Evolutionary conservation across 1,140 invertebrate genomes (phyloP), one percentile per base, ranked within the genome.

Genomic region (Aphelenchoides fujianensis): DNA sequence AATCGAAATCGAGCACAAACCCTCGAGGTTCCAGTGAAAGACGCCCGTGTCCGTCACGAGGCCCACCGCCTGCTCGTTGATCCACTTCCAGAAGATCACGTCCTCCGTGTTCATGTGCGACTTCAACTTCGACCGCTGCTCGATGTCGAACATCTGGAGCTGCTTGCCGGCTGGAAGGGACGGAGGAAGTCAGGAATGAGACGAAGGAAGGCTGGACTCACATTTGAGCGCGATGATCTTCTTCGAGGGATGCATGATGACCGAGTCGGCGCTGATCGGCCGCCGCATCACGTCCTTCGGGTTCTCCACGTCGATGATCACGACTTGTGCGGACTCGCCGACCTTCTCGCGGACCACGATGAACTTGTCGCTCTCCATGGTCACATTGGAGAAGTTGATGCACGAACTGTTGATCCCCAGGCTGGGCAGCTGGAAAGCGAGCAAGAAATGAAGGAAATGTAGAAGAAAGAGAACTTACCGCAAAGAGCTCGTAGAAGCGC

Each of bases 351-450:
- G 89, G 64, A 99, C 93, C 87, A 97, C 98, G 85, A 99, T 99
- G 86, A 95, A 98, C n/a, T 98, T 98, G 87, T 99, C 97, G 67
- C 95, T 98, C 87, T 99, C 97, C 96, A 99, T 98, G 3, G 97
- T 99, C 80, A 99, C 91, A 70, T 93, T 96, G 86, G 94, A 95
- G 86, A 99, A 99, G 75, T 94, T 94, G 85, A 99, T 97, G 86
- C 95, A 97, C 48, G 92, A 91, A 74, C 92, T 91, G 87, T 96
- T 96, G 86, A 99, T 98, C 55, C 96, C 96, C 78, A 97, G 91
- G 90, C 92, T 95, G 85, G 94, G 95, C 85, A 99, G 92, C 96
- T 98, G n/a, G n/a, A n/a, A 87, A 72, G 88, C n/a, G n/a, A n/a
- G n/a, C n/a, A n/a, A n/a, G n/a, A n/a, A n/a, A n/a, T n/a, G n/a